These are phyloP conservation scores for Mythimna albipuncta DNA, from an alignment of 2,888 invertebrate genomes.

Conservation along the genomic window DNA sequence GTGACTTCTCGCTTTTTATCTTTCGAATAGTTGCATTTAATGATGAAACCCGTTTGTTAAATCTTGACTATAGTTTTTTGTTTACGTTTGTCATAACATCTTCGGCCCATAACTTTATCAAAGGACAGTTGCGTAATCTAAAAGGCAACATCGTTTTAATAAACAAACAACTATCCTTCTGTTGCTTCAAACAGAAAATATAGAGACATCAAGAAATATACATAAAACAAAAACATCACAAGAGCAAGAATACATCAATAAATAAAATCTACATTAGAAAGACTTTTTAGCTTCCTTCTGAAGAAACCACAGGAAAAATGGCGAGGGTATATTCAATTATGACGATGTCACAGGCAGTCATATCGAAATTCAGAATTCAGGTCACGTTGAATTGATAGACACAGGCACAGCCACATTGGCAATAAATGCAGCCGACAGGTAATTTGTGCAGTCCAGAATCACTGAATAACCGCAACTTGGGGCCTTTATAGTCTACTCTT, in stretches of 20 bases:
- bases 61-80: slow-evolving; percentile 4
- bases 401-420: slow-evolving; percentile 44
- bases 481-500: slow-evolving; percentile 4
- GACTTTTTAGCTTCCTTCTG: neutral
- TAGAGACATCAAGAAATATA: slow-evolving; percentile 11
- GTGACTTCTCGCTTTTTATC: slow-evolving; percentile 12
- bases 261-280: slow-evolving; percentile 11
- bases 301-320: slow-evolving; percentile 9
- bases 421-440: slow-evolving; percentile 65
- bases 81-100: neutral
- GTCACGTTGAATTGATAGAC: slow-evolving; percentile 47
- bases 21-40: neutral
- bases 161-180: slow-evolving; percentile 4
- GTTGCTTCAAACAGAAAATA: slow-evolving; percentile 4
- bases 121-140: slow-evolving; percentile 16
- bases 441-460: slow-evolving; percentile 49
- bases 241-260: slow-evolving; percentile 11
- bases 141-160: neutral
- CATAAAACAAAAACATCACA: slow-evolving; percentile 26
- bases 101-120: neutral
- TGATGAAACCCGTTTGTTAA: slow-evolving; percentile 9
- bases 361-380: slow-evolving; percentile 46
- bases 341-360: slow-evolving; percentile 50
- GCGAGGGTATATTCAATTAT: slow-evolving; percentile 49
- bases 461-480: slow-evolving; percentile 27